Evolutionary conservation across 2,113 vertebrate species (phyloP), one percentile per base, ranked within the genome.

Genomic region (Lycaon pictus): DNA sequence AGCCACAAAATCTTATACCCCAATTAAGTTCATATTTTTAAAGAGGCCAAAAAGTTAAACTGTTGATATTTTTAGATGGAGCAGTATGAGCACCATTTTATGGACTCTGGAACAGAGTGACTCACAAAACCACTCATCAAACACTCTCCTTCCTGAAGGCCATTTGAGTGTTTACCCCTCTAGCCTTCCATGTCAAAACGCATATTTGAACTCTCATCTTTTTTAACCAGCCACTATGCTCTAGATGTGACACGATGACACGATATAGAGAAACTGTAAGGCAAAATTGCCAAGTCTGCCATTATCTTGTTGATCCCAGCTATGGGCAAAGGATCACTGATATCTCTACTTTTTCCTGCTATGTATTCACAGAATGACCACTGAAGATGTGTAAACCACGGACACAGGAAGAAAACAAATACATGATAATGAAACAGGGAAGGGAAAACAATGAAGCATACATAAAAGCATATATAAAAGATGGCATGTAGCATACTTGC

Each of bases 1-100:
- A 69, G 27, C 19, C 74, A 32, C 27, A 80, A 32, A 62, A 10
- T 56, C 63, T 35, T 81, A 23, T 89, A 92, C 87, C 4, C 43
- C 71, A 96, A 88, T 25, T 79, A 90, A 51, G 17, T 65, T 69
- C 77, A n/a, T 77, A 90, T 93, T 93, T 97, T 90, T 82, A 27
- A 77, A 51, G 22, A 91, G 12, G 35, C 43, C 35, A 16, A 56
- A 63, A 87, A 65, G 7, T 25, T n/a, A 89, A 92, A 86, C 48
- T 35, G 8, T 74, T 81, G 25, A 5, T 83, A 20, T 65, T 83
- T 95, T 96, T 80, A 90, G 48, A 35, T 35, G 27, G n/a, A 95
- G 2, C 29, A 81, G 2, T 16, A 17, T 23, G 20, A 74, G 37
- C n/a, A 58, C 32, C 1, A 67, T 62, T 93, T 35, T 22, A 27